These are phyloP conservation scores for Balanococcus diminutus DNA, from an alignment of 2,888 invertebrate species.

Conservation along the genomic window DNA sequence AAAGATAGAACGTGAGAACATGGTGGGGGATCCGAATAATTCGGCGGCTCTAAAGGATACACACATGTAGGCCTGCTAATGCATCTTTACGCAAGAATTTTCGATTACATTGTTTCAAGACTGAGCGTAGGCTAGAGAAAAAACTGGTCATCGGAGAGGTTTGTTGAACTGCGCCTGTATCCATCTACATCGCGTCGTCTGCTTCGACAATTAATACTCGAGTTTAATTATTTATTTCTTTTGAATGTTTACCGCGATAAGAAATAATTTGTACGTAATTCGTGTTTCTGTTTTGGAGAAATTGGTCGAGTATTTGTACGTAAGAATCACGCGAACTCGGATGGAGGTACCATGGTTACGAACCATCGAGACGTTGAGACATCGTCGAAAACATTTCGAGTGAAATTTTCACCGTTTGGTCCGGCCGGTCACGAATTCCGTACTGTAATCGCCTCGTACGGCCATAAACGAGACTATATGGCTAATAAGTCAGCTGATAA, in stretches of 20 bases:
- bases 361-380: not conserved
- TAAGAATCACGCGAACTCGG: not conserved
- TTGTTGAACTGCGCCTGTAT: not conserved
- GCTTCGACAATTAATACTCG: not conserved
- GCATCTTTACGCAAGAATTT: not conserved
- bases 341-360: not conserved
- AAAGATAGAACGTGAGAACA: not conserved
- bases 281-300: not conserved
- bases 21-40: not conserved
- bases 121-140: not conserved
- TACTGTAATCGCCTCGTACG: not conserved
- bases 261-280: not conserved
- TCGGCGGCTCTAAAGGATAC: not conserved
- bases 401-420: not conserved
- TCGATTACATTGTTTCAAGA: not conserved
- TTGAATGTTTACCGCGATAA: not conserved
- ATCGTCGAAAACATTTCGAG: not conserved
- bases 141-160: not conserved
- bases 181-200: not conserved
- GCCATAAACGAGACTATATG: not conserved
- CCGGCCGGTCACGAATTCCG: not conserved
- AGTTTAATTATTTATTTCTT: constrained; percentile 3
- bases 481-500: not conserved
- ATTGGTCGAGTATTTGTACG: not conserved
- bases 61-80: not conserved